Percentiles rank a stretch among this genome's conserved stretches.
These are phyloP conservation scores for Empidonax traillii DNA, from an alignment of 2,113 vertebrate species.

Conservation along the genomic window DNA sequence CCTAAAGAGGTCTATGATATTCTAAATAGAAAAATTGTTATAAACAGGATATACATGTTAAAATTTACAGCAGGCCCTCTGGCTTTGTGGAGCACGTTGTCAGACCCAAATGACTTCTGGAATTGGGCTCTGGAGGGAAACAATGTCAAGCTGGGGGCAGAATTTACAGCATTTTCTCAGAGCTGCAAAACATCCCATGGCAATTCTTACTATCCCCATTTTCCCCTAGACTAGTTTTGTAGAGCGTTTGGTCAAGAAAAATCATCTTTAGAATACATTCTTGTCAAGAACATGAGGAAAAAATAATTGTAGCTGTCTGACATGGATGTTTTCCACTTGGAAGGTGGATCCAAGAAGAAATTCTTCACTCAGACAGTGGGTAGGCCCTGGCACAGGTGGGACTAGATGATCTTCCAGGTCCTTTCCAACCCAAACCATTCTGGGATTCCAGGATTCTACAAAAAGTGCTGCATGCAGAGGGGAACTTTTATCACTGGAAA, in stretches of 20 bases:
- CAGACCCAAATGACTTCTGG: background rate
- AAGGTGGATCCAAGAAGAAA: background rate
- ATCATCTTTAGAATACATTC: background rate
- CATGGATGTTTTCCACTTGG: background rate
- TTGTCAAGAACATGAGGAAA: background rate
- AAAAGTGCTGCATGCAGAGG: background rate
- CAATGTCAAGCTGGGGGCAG: background rate
- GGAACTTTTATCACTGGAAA: background rate
- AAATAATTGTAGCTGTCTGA: background rate
- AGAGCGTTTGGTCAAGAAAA: background rate
- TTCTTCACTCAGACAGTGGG: fast-evolving
- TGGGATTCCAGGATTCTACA: background rate
- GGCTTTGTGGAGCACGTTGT: background rate
- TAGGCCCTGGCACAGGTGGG: background rate
- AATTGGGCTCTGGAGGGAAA: background rate
- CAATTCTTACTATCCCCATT: background rate
- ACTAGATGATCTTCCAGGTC: background rate
- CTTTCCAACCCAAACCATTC: background rate
- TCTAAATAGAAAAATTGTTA: background rate
- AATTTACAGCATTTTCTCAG: background rate
- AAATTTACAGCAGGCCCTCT: background rate
- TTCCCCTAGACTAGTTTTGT: background rate
- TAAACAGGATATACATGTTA: background rate
- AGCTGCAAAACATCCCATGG: background rate
- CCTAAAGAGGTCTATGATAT: background rate